Evolutionary conservation across 2,888 invertebrate species (phyloP).

Genomic region (Stratiomys singularior): DNA sequence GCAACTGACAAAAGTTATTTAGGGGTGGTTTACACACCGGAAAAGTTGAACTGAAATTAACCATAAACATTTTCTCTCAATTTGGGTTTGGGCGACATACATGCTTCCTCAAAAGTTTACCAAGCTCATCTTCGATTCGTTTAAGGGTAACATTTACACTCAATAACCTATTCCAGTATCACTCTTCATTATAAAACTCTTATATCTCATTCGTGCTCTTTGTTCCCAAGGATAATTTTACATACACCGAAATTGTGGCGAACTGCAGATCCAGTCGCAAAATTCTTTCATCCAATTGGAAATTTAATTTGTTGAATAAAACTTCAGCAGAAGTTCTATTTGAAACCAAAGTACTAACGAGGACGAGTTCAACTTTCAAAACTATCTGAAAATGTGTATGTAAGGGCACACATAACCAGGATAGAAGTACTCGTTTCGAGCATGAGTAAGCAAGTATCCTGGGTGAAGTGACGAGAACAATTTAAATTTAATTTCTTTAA

Average conservation of each 20-base stretch:
- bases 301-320: conserved; percentile 36
- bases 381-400: neutral
- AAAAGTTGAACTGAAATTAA: no score
- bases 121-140: no score
- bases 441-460: neutral
- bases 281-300: conserved; percentile 37
- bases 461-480: conserved; percentile 32
- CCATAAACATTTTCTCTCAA: no score
- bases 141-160: no score
- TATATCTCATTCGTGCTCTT: no score
- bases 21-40: no score
- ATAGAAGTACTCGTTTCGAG: no score
- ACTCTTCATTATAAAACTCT: no score
- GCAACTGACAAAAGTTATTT: no score
- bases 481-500: conserved; percentile 44
- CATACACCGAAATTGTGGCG: neutral
- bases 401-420: neutral
- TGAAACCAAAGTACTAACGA: conserved; percentile 19
- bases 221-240: neutral
- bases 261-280: conserved; percentile 20
- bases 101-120: no score
- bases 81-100: no score
- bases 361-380: neutral
- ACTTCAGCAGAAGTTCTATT: conserved; percentile 15
- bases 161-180: no score